Evolutionary conservation across 64 coral and sea anemone species (phyloP).

Genomic region (Montipora foliosa): DNA sequence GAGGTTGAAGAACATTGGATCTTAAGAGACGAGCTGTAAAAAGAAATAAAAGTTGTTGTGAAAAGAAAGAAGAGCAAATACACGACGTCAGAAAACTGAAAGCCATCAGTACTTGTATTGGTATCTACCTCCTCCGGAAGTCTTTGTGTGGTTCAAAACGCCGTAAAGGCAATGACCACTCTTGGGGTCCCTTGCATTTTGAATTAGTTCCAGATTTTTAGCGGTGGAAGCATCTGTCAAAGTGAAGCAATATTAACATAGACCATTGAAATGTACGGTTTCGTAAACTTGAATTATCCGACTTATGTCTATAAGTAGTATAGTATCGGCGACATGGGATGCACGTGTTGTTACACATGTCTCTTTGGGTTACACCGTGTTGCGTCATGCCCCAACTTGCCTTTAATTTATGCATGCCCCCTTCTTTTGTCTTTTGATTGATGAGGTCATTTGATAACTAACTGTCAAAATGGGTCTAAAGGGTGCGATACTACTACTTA

Average conservation of each 20-base stretch:
- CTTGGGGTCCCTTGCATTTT: slow-evolving; percentile 92
- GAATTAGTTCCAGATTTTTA: slow-evolving; percentile 87
- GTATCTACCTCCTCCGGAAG: slow-evolving; percentile 86
- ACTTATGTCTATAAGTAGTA: neutral
- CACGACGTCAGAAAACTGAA: neutral
- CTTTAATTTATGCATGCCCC: too few species aligned
- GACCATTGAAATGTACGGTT: neutral
- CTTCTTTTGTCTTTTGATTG: too few species aligned
- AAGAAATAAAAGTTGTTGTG: neutral
- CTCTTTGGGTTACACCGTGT: too few species aligned
- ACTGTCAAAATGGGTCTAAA: too few species aligned
- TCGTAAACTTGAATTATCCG: neutral
- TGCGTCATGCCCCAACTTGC: too few species aligned
- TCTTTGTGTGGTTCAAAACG: slow-evolving; percentile 92
- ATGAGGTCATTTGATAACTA: too few species aligned
- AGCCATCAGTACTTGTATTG: neutral
- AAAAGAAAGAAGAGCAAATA: neutral
- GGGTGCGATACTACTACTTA: too few species aligned
- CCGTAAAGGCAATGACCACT: slow-evolving; percentile 94
- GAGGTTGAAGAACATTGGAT: slow-evolving; percentile 97
- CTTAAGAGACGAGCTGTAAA: slow-evolving; percentile 88
- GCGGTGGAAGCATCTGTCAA: slow-evolving; percentile 86
- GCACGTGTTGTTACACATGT: too few species aligned
- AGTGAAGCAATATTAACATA: neutral
- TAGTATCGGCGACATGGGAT: too few species aligned